A percentile compares a stretch with the other conserved stretches of the same genome.
Conservation (phyloP, 1,140 invertebrate genomes). For the Panagrolaimus sp. region DNA sequence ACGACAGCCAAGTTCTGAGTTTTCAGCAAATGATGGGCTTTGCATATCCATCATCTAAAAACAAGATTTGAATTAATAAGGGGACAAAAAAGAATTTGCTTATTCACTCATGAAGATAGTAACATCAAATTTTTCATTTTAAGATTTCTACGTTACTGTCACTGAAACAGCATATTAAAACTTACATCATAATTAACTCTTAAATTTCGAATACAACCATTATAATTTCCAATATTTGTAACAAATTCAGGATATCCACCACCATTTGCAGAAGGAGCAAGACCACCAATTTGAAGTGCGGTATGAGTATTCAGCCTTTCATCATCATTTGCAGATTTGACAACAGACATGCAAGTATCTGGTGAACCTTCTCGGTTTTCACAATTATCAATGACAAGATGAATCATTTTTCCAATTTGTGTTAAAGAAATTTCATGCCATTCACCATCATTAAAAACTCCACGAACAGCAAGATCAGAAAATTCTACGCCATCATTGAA, state of each 20-base stretch:
- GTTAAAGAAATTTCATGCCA: slow-evolving; percentile 48
- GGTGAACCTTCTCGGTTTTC: slow-evolving; percentile 4
- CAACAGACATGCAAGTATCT: slow-evolving; percentile 10
- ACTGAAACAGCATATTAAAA: no score
- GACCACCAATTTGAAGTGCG: slow-evolving; percentile 52
- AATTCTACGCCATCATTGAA: slow-evolving; percentile 19
- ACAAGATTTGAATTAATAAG: no score
- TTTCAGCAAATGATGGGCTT: slow-evolving; percentile 30
- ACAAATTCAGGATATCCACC: slow-evolving; percentile 29
- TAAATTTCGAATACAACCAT: slow-evolving; percentile 54
- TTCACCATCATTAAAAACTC: slow-evolving; percentile 42
- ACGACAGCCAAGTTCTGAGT: slow-evolving; percentile 41
- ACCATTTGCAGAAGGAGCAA: slow-evolving; percentile 19
- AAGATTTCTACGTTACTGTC: no score
- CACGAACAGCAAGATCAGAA: slow-evolving; percentile 24
- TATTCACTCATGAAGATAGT: no score
- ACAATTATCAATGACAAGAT: slow-evolving; percentile 49
- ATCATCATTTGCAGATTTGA: slow-evolving; percentile 50
- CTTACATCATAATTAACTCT: slow-evolving; percentile 48
- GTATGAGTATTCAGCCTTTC: slow-evolving; percentile 53
- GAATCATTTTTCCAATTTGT: slow-evolving; percentile 47
- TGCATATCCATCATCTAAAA: slow-evolving; percentile 54
- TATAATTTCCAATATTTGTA: slow-evolving; percentile 23
- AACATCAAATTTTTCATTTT: no score
- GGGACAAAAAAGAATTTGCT: no score